Evolutionary conservation across 1,140 invertebrate genomes (phyloP), one percentile per base, ranked within the genome.

Genomic region (Lepidurus packardi): DNA sequence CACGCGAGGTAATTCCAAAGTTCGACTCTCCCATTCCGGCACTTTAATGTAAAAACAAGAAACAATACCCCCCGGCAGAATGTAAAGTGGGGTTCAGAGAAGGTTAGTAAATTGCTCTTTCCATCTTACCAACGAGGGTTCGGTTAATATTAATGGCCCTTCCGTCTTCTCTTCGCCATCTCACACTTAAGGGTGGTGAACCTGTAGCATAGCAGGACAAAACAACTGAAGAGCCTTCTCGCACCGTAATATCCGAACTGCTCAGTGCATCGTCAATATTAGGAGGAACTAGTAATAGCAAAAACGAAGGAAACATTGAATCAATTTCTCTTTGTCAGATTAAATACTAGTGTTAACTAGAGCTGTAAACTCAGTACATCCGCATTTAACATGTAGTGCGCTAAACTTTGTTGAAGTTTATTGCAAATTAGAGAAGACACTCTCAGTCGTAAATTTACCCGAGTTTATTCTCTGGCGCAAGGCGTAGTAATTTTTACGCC

Each of bases 211-310:
- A 92, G 86, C 95, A 97, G 80, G 89, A 91, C 79, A 97, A 86
- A 10, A 91, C 93, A 75, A 96, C 93, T 85, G 96, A 95, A 78
- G 93, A 89, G 77, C 92, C 93, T 87, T 97, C 95, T 25, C 94
- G 88, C 24, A 95, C 93, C 81, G 96, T 95, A 43, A 95, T 91
- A 85, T 97, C 94, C 81, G 93, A 93, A 82, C 93, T 94, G 83
- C 93, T 94, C 83, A 93, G 88, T 43, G 92, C 90, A 86, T 96
- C 93, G 83, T 95, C 93, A 82, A 96, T 96, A 84, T 94, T 93
- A 34, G 95, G 95, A n/a, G 94, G 94, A 81, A 97, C 94, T 96
- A 87, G 10, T 87, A 89, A 81, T 84, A 80, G 13, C 43, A 78
- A 41, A 16, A 78, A 73, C 10, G 16, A 73, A 7, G 43, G 41